These are phyloP conservation scores for Anastatus disparis DNA, from an alignment of 1,140 invertebrate species.

Conservation along the genomic window DNA sequence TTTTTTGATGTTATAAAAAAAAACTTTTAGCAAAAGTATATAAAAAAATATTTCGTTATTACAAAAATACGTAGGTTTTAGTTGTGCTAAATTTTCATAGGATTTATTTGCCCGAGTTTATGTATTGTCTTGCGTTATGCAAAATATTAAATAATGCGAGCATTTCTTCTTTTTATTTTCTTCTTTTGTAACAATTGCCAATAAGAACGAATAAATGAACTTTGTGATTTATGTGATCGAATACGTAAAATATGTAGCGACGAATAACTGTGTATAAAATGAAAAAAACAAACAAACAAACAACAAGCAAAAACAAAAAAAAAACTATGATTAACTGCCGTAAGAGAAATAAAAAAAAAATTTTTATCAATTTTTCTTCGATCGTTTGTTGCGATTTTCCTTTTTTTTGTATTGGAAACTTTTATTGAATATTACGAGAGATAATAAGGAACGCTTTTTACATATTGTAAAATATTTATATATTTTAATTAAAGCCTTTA, in stretches of 20 bases:
- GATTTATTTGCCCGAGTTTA: slow-evolving; percentile 4
- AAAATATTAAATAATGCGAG: neutral
- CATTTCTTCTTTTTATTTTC: neutral
- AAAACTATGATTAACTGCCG: slow-evolving; percentile 31
- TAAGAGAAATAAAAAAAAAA: neutral
- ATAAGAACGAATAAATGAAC: slow-evolving; percentile 11
- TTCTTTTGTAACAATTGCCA: slow-evolving; percentile 11
- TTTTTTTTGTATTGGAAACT: slow-evolving; percentile 26
- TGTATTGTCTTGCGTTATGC: slow-evolving; percentile 7
- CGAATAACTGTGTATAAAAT: slow-evolving; percentile 25
- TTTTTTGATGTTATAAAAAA: slow-evolving; percentile 20
- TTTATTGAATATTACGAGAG: slow-evolving; percentile 22
- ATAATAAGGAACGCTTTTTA: slow-evolving; percentile 34
- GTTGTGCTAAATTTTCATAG: neutral
- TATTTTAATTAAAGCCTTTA: slow-evolving; percentile 17
- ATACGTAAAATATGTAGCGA: slow-evolving; percentile 21
- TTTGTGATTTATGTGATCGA: slow-evolving; percentile 35
- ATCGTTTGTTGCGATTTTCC: slow-evolving; percentile 23
- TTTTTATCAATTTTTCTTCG: slow-evolving; percentile 21
- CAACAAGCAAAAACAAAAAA: neutral
- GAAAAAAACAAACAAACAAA: slow-evolving; percentile 5
- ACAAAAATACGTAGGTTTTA: too few relatives aligned
- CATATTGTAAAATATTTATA: slow-evolving; percentile 34
- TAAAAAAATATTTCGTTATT: slow-evolving; percentile 23
- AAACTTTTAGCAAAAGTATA: neutral